phyloP scores from a whole-genome alignment of 2,888 invertebrate species.

The Monoplex corrugatus region DNA sequence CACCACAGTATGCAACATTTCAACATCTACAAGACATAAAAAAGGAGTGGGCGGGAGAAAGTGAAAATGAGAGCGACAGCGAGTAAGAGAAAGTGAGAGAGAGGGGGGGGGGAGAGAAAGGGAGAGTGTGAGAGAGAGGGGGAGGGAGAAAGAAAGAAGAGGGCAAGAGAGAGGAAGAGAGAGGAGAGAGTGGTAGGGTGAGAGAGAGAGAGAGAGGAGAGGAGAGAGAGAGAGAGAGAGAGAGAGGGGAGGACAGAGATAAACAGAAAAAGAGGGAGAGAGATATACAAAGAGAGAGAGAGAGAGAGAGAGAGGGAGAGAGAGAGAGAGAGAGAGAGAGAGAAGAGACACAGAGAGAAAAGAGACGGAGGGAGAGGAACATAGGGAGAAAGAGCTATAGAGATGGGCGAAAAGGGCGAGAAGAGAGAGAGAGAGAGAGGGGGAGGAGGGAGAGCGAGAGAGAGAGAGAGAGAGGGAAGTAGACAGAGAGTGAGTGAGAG shows the following conservation, averaged over 20 bases:
- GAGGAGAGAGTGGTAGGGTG: background rate
- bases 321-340: conserved; percentile 15
- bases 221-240: conserved; percentile 1
- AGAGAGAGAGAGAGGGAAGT: conserved; percentile 23
- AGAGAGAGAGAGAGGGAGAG: background rate
- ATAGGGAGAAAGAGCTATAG: background rate
- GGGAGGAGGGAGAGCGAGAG: background rate
- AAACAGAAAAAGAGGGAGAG: background rate
- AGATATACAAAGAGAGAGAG: background rate
- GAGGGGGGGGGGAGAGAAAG: conserved; percentile 37
- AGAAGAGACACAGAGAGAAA: background rate
- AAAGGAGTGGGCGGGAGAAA: background rate
- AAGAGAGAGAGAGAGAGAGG: background rate
- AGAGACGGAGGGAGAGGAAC: background rate
- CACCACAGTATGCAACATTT: too few relatives aligned
- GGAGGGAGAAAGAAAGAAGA: background rate
- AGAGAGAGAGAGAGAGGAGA: background rate
- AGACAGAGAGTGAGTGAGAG: background rate
- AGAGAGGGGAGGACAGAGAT: background rate
- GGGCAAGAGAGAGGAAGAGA: background rate
- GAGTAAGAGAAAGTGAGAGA: conserved; percentile 1
- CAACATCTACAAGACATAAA: too few relatives aligned
- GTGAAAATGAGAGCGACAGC: conserved; percentile 36
- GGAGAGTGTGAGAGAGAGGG: conserved; percentile 49
- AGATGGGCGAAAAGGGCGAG: background rate